Evolutionary conservation across 2,888 invertebrate genomes (phyloP), one percentile per base, ranked within the genome.

Genomic region (Drosophila diplacantha): DNA sequence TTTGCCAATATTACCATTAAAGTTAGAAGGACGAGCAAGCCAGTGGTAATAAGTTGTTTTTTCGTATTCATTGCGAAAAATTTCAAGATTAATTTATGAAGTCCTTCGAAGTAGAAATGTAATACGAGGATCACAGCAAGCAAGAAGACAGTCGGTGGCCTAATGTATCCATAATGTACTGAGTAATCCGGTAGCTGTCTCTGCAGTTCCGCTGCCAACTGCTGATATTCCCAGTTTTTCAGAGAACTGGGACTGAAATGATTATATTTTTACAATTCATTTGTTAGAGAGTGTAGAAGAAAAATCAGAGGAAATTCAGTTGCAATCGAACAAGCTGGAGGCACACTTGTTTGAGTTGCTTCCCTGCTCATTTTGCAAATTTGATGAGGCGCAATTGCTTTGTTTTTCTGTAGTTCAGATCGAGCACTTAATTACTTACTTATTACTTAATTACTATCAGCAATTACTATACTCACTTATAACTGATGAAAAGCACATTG

Each of bases 61-160:
- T 2, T 29, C 4, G 0, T 8, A 18, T 3, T 2, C 8, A 12
- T 29, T 26, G 2, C 2, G 1, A 16, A 6, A 0, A 43, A 7
- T 12, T 11, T 16, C 3, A 0, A 6, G 8, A 29, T 29, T 14
- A 44, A 3, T 1, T 44, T 29, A 14, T 14, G 2, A 18, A 44
- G 14, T 29, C 44, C 44, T 8, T 9, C 9, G 7, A 4, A n/a
- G 3, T 1, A 5, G 16, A 22, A 9, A 3, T 14, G 6, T 3
- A 16, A 5, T 14, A 18, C 18, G 3, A 18, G 2, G 16, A 43
- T n/a, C 3, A 2, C 1, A 2, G 1, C 0, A 3, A 43, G 0
- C 1, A 11, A 3, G 1, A 6, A 0, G 12, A 6, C 1, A 31
- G 5, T 6, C 2, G 22, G 31, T 5, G 29, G 31, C 2, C 6